These are phyloP conservation scores for Rhagophthalmus giganteus DNA, from an alignment of 2,888 invertebrate species.

Conservation along the genomic window DNA sequence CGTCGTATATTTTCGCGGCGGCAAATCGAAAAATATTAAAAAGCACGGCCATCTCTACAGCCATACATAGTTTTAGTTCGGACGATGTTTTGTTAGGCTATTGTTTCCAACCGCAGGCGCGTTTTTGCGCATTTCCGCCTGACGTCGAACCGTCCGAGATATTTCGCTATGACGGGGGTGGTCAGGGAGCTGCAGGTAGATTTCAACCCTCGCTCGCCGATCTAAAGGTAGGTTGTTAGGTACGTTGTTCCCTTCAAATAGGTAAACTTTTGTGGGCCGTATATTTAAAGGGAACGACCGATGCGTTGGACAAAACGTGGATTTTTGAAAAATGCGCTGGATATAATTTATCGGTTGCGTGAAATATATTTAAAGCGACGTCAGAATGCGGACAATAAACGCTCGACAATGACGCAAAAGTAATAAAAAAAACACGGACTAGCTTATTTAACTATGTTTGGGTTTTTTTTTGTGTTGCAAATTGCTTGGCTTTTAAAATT, in stretches of 20 bases:
- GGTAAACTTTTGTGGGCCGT: slow-evolving; percentile 10
- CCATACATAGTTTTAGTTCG: neutral
- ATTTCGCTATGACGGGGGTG: slow-evolving; percentile 27
- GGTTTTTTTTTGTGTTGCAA: too few relatives aligned
- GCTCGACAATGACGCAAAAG: too few relatives aligned
- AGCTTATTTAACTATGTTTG: too few relatives aligned
- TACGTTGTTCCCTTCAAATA: slow-evolving; percentile 4
- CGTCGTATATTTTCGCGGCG: neutral
- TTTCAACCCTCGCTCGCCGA: slow-evolving; percentile 21
- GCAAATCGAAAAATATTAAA: neutral
- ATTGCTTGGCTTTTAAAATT: too few relatives aligned
- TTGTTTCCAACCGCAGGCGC: slow-evolving; percentile 10
- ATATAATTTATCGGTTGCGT: too few relatives aligned
- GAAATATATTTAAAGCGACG: too few relatives aligned
- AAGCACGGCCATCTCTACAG: neutral
- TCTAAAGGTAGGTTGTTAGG: slow-evolving; percentile 7
- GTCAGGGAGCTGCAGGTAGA: slow-evolving; percentile 23
- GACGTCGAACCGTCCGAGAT: slow-evolving; percentile 5
- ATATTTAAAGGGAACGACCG: neutral
- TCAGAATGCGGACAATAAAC: too few relatives aligned
- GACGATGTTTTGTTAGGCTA: slow-evolving; percentile 5
- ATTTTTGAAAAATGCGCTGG: neutral
- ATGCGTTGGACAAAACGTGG: neutral
- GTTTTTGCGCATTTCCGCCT: slow-evolving; percentile 11
- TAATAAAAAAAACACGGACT: too few relatives aligned